A percentile compares a stretch with the other conserved stretches of the same genome.
Conservation (phyloP, 2,888 invertebrate species). For the Lycophotia porphyrea region DNA sequence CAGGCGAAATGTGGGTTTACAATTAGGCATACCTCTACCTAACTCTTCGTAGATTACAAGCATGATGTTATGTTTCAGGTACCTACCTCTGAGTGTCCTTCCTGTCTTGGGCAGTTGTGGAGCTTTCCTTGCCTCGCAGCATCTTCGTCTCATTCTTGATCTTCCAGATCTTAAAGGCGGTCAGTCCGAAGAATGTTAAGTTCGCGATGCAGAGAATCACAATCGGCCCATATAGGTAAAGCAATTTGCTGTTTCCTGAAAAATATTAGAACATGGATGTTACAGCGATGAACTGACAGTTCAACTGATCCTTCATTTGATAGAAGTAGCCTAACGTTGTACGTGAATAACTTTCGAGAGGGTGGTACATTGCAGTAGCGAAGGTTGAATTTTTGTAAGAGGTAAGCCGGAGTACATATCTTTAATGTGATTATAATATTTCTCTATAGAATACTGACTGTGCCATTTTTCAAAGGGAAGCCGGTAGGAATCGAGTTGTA, state of each 20-base stretch:
- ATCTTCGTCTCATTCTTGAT: constrained; percentile 83
- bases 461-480: too few species aligned
- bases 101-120: constrained; percentile 79
- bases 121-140: constrained; percentile 82
- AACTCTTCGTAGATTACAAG: not conserved
- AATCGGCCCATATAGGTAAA: constrained; percentile 85
- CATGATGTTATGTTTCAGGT: not conserved
- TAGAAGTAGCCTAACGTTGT: too few species aligned
- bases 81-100: constrained; percentile 83
- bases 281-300: not conserved
- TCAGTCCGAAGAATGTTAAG: constrained; percentile 82
- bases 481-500: too few species aligned
- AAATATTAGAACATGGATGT: constrained; percentile 38
- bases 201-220: constrained; percentile 81
- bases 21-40: not conserved
- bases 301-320: not conserved
- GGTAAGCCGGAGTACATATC: too few species aligned
- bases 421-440: too few species aligned
- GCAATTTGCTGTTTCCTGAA: constrained; percentile 80
- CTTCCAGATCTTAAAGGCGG: constrained; percentile 81
- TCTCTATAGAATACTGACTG: too few species aligned
- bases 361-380: not conserved
- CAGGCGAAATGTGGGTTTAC: not conserved
- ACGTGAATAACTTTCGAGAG: not conserved
- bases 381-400: too few species aligned